Evolutionary conservation across 2,113 vertebrate species (phyloP).

Genomic region (Thalassoma bifasciatum): DNA sequence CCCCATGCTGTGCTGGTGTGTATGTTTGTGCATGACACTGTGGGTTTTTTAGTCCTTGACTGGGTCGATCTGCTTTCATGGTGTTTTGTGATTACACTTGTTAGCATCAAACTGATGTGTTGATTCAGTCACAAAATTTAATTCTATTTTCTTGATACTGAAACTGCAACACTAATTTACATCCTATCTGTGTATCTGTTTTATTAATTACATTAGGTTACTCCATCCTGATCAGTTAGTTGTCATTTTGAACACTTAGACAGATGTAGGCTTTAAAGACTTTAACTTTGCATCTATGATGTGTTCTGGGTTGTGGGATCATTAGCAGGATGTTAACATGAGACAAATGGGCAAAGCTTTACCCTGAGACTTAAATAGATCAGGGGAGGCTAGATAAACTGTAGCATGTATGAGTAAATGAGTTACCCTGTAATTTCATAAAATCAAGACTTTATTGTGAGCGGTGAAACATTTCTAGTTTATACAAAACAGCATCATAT

Average conservation of each 20-base stretch:
- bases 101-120: not conserved
- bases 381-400: no score
- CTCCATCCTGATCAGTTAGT: not conserved
- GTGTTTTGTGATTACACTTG: not conserved
- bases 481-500: no score
- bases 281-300: not conserved
- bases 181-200: no score
- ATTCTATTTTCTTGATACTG: no score
- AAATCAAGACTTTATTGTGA: no score
- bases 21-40: constrained; percentile 17
- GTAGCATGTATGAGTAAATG: no score
- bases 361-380: no score
- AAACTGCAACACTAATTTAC: no score
- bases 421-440: no score
- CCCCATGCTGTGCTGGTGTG: constrained; percentile 19
- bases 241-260: not conserved
- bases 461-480: not conserved
- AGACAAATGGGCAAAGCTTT: not conserved
- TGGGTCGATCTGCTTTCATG: not conserved
- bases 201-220: not conserved
- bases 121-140: not conserved
- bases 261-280: not conserved
- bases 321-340: not conserved
- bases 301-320: not conserved
- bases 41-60: constrained; percentile 8